These are phyloP conservation scores for Alouatta palliata DNA, from an alignment of 2,113 vertebrate genomes.

Conservation along the genomic window DNA sequence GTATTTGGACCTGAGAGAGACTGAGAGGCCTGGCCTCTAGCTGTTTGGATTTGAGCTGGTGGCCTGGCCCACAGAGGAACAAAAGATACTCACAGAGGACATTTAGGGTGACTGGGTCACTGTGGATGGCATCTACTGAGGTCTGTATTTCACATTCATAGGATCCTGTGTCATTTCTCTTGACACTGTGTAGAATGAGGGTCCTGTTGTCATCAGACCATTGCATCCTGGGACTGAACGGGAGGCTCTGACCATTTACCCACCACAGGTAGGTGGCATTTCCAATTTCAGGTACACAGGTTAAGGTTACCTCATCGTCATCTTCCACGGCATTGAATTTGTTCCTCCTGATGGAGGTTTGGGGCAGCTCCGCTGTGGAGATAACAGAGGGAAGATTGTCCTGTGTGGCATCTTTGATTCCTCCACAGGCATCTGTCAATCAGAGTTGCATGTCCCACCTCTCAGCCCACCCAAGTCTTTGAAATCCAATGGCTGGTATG, in stretches of 20 bases:
- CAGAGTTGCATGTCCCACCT: not conserved
- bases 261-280: not conserved
- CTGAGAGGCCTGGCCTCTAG: no score
- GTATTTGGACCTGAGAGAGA: no score
- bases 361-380: not conserved
- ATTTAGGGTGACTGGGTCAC: conserved; percentile 33
- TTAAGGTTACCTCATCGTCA: not conserved
- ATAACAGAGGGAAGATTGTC: not conserved
- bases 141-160: conserved; percentile 48
- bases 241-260: not conserved
- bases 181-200: not conserved
- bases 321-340: not conserved
- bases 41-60: not conserved
- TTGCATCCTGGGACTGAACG: not conserved
- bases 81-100: conserved; percentile 48
- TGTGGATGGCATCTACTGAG: not conserved
- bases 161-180: not conserved
- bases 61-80: rapidly evolving
- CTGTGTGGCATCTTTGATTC: not conserved
- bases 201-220: not conserved
- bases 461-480: not conserved
- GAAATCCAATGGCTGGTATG: not conserved
- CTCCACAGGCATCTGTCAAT: not conserved
- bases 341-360: not conserved
- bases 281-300: not conserved